A percentile compares a stretch with the other conserved stretches of the same genome.
Conservation (phyloP, 1,140 invertebrate genomes). For the Protaetia brevitarsis region DNA sequence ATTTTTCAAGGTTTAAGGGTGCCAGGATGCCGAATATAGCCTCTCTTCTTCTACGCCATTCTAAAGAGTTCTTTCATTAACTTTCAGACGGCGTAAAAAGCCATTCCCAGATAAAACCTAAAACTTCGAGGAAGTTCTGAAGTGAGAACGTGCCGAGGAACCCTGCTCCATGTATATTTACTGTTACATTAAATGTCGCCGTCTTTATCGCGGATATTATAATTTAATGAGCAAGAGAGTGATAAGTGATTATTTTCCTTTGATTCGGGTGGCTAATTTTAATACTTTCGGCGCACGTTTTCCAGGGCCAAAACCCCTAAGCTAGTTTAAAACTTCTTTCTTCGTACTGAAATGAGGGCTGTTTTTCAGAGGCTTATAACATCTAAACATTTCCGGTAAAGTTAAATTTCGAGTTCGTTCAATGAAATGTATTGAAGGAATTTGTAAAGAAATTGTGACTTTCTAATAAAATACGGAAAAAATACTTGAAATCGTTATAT, state of each 20-base stretch:
- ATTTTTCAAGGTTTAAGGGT: slow-evolving; percentile 30
- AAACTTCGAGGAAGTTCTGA: slow-evolving; percentile 34
- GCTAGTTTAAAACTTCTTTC: too few species aligned
- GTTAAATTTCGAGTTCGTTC: too few species aligned
- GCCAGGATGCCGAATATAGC: slow-evolving; percentile 17
- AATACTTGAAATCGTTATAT: too few species aligned
- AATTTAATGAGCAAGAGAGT: slow-evolving; percentile 19
- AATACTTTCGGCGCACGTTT: too few species aligned
- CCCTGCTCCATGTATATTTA: slow-evolving; percentile 32
- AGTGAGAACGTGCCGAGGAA: slow-evolving; percentile 37
- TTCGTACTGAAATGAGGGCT: too few species aligned
- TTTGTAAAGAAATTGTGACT: too few species aligned
- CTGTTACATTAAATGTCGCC: slow-evolving; percentile 25
- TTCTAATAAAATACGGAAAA: too few species aligned
- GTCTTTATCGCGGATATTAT: slow-evolving; percentile 21
- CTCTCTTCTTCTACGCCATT: slow-evolving; percentile 19
- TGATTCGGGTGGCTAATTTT: neutral
- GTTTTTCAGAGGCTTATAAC: too few species aligned
- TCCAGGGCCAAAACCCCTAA: too few species aligned
- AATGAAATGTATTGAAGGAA: too few species aligned
- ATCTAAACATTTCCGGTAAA: too few species aligned
- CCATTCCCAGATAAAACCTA: slow-evolving; percentile 38
- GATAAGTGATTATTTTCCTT: slow-evolving; percentile 2
- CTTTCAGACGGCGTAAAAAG: slow-evolving; percentile 40
- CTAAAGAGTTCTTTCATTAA: slow-evolving; percentile 37